phyloP scores from a whole-genome alignment of 2,113 vertebrate species.

The Gracilinanus agilis region DNA sequence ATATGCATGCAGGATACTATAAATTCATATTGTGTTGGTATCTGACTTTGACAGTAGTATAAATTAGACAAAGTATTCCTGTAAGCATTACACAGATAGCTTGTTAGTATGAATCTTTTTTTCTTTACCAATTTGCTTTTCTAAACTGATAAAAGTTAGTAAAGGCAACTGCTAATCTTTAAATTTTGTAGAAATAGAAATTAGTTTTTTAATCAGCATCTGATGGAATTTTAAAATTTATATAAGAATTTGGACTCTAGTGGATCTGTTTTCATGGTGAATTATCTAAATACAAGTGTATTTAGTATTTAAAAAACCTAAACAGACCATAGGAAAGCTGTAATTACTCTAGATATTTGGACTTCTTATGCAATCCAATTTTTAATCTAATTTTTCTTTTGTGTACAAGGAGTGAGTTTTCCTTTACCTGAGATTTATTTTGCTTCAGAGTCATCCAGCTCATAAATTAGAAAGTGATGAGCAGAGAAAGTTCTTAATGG shows the following conservation, averaged over 20 bases:
- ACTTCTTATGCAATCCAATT: neutral
- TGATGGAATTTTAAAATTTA: constrained; percentile 1
- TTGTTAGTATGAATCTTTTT: neutral
- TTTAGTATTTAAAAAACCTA: neutral
- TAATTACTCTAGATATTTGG: neutral
- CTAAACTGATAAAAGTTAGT: neutral
- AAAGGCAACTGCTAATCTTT: neutral
- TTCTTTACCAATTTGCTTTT: neutral
- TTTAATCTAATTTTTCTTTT: neutral
- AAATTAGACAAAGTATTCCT: neutral
- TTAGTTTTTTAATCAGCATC: neutral
- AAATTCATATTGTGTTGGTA: neutral
- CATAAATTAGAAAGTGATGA: neutral
- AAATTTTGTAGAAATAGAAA: neutral
- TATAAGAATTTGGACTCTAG: neutral
- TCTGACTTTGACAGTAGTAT: neutral
- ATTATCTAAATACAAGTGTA: neutral
- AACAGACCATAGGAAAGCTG: neutral
- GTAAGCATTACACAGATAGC: neutral
- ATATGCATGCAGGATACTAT: neutral
- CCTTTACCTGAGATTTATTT: neutral
- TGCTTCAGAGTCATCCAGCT: neutral
- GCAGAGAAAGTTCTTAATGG: neutral
- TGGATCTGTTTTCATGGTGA: neutral
- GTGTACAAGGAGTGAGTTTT: neutral